Evolutionary conservation across 2,888 invertebrate species (phyloP).

Genomic region (Cephalotes varians): DNA sequence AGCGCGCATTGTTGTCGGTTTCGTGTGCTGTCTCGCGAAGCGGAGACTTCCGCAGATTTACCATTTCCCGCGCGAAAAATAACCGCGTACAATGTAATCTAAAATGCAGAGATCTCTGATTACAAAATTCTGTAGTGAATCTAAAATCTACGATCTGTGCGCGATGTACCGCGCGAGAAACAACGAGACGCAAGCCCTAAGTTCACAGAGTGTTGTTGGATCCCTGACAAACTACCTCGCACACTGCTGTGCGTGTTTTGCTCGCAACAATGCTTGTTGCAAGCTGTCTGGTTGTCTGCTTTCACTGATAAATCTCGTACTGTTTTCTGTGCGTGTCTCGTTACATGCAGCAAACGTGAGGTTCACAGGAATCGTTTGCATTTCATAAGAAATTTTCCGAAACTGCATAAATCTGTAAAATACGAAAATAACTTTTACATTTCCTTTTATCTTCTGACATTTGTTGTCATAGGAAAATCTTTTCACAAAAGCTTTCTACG

Average conservation of each 20-base stretch:
- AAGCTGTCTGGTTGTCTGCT: slow-evolving; percentile 36
- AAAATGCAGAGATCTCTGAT: neutral
- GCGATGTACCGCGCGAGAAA: neutral
- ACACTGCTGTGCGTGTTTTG: slow-evolving; percentile 28
- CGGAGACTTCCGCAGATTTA: neutral
- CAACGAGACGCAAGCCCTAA: neutral
- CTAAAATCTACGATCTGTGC: neutral
- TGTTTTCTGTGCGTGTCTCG: slow-evolving; percentile 47
- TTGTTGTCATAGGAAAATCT: neutral
- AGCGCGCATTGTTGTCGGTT: slow-evolving; percentile 2
- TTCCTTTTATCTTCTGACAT: neutral
- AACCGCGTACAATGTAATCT: slow-evolving; percentile 10
- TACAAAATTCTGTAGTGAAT: neutral
- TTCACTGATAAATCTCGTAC: slow-evolving; percentile 39
- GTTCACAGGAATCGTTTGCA: neutral
- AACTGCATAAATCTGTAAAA: slow-evolving; percentile 3
- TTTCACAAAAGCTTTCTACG: neutral
- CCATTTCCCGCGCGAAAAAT: neutral
- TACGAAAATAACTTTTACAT: neutral
- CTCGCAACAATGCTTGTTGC: slow-evolving; percentile 37
- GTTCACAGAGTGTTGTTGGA: slow-evolving; percentile 11
- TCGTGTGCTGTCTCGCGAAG: neutral
- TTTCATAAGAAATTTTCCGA: slow-evolving; percentile 27
- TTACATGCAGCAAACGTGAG: slow-evolving; percentile 14
- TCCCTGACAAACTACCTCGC: slow-evolving; percentile 23